Conservation (phyloP, 2,113 vertebrate genomes). For the Chaetops frenatus region DNA sequence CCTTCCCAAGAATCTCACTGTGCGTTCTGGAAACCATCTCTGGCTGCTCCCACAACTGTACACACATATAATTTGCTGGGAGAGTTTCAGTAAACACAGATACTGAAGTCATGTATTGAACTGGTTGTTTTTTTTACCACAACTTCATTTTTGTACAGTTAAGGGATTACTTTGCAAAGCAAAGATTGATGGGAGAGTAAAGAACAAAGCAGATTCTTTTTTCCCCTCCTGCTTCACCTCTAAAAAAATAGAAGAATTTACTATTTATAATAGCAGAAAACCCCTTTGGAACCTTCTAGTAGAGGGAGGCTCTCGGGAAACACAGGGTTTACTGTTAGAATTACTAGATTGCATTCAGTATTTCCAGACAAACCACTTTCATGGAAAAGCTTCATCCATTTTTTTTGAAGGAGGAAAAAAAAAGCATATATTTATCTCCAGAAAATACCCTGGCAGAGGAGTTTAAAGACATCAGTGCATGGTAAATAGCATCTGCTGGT, state of each 20-base stretch:
- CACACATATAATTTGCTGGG: slow-evolving; percentile 11
- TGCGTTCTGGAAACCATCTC: background rate
- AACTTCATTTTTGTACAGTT: background rate
- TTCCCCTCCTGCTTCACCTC: background rate
- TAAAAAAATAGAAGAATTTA: background rate
- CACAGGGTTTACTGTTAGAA: background rate
- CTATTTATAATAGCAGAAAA: background rate
- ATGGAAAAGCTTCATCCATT: background rate
- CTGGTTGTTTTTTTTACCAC: background rate
- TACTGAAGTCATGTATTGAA: background rate
- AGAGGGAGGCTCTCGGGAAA: background rate
- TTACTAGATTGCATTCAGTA: slow-evolving; percentile 13
- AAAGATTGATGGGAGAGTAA: background rate
- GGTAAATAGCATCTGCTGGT: slow-evolving; percentile 8
- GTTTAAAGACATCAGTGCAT: background rate
- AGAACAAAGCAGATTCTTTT: background rate
- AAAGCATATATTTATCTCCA: background rate
- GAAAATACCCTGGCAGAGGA: background rate
- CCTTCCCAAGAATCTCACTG: slow-evolving; percentile 27
- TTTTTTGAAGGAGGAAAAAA: background rate
- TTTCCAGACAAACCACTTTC: slow-evolving; percentile 1
- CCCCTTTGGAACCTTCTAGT: background rate
- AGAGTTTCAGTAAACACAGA: slow-evolving; percentile 31
- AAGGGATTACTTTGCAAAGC: background rate
- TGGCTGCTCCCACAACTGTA: slow-evolving; percentile 28